A percentile compares a stretch with the other conserved stretches of the same genome.
phyloP scores from a whole-genome alignment of 2,113 vertebrate species.

The Anoplopoma fimbria region DNA sequence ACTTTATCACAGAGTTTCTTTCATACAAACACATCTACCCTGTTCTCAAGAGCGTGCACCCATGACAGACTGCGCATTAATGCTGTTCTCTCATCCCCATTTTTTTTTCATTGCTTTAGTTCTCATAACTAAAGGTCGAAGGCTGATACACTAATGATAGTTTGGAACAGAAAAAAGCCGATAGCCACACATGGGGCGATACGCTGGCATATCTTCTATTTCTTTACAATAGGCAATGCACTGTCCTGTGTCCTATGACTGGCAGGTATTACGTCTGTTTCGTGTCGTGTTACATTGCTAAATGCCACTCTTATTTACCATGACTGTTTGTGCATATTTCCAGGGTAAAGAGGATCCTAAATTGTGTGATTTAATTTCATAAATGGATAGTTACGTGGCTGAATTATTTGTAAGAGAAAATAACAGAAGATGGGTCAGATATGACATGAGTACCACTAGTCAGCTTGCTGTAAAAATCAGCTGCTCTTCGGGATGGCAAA shows the following conservation, averaged over 20 bases:
- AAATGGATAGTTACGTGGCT: background rate
- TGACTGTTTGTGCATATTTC: background rate
- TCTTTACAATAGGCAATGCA: background rate
- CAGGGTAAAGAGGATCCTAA: background rate
- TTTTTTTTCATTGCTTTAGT: constrained; percentile 1
- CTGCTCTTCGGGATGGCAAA: background rate
- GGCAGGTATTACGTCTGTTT: background rate
- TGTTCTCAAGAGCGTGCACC: background rate
- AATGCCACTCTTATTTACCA: background rate
- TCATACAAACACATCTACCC: background rate
- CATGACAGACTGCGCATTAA: constrained; percentile 15
- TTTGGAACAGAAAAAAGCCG: background rate
- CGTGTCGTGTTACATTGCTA: background rate
- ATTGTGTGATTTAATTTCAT: background rate
- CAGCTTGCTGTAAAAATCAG: background rate
- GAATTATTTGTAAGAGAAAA: background rate
- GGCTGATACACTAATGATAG: background rate
- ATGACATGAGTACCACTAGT: background rate
- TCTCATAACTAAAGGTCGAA: background rate
- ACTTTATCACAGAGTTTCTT: constrained; percentile 29
- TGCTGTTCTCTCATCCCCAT: background rate
- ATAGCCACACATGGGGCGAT: background rate
- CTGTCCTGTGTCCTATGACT: background rate
- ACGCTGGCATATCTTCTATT: background rate
- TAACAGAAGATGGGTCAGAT: background rate